Percentiles rank a stretch among this genome's conserved stretches.
Conservation (phyloP, 35 echinoderm and acorn worm species). For the Chiridota heheva region DNA sequence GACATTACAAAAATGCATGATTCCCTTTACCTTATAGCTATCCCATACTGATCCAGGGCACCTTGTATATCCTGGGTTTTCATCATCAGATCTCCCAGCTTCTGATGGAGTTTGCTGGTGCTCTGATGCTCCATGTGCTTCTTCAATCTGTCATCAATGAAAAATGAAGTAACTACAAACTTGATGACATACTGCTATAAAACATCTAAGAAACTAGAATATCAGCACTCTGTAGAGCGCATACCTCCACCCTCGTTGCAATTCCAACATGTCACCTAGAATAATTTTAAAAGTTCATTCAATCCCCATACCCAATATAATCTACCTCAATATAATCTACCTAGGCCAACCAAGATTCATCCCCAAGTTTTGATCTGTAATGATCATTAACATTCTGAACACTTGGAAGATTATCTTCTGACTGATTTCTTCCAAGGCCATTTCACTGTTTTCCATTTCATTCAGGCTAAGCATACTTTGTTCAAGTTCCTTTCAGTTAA, state of each 20-base stretch:
- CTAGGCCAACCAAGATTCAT: too few relatives aligned
- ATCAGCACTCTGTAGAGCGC: not conserved
- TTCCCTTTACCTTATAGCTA: conserved; percentile 71
- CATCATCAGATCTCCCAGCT: conserved; percentile 75
- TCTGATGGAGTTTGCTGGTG: conserved; percentile 84
- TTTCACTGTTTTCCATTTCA: too few relatives aligned
- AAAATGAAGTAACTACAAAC: not conserved
- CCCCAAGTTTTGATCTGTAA: too few relatives aligned
- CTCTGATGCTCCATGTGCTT: conserved; percentile 81
- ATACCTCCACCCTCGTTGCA: not conserved
- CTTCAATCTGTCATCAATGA: conserved; percentile 49
- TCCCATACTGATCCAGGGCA: conserved; percentile 87
- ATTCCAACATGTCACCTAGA: not conserved
- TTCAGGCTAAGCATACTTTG: too few relatives aligned
- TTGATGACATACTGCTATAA: not conserved
- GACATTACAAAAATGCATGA: not conserved
- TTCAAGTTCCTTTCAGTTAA: too few relatives aligned
- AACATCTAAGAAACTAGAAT: not conserved
- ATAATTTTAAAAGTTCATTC: too few relatives aligned
- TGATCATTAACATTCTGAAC: too few relatives aligned
- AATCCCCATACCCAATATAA: too few relatives aligned
- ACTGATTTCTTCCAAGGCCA: too few relatives aligned
- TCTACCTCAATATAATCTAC: too few relatives aligned
- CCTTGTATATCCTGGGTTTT: conserved; percentile 79
- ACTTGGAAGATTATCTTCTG: too few relatives aligned